These are phyloP conservation scores for Asobara japonica DNA, from an alignment of 1,140 invertebrate genomes.

Conservation along the genomic window DNA sequence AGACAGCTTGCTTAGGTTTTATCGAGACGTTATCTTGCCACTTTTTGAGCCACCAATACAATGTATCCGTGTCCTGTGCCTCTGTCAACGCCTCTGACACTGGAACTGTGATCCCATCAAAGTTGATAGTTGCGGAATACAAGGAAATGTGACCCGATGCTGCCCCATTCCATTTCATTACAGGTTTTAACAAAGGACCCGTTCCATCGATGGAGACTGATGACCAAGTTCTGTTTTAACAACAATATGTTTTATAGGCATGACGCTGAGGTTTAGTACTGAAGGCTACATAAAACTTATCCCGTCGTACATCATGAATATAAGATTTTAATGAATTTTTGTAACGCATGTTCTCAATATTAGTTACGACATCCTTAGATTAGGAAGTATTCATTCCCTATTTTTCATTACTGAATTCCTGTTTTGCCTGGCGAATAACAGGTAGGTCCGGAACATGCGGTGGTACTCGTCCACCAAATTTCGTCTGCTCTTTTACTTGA, in stretches of 20 bases:
- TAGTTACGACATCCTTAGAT: background rate
- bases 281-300: slow-evolving; percentile 20
- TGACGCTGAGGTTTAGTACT: background rate
- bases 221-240: background rate
- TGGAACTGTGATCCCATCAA: background rate
- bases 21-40: slow-evolving; percentile 33
- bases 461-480: slow-evolving; percentile 2
- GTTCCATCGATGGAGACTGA: slow-evolving; percentile 17
- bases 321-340: background rate
- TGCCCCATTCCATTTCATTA: background rate
- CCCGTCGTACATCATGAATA: background rate
- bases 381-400: background rate
- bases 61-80: slow-evolving; percentile 9
- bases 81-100: slow-evolving; percentile 27
- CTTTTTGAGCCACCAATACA: slow-evolving; percentile 6
- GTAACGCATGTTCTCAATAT: background rate
- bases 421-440: slow-evolving; percentile 10
- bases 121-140: slow-evolving; percentile 23
- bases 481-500: background rate
- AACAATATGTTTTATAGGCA: slow-evolving; percentile 26
- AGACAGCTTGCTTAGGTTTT: slow-evolving; percentile 35
- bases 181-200: background rate
- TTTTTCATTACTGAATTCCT: background rate
- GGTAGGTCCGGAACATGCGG: background rate
- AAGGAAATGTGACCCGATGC: slow-evolving; percentile 29